Conservation (phyloP, 2,113 vertebrate genomes). For the Alaudala cheleensis region DNA sequence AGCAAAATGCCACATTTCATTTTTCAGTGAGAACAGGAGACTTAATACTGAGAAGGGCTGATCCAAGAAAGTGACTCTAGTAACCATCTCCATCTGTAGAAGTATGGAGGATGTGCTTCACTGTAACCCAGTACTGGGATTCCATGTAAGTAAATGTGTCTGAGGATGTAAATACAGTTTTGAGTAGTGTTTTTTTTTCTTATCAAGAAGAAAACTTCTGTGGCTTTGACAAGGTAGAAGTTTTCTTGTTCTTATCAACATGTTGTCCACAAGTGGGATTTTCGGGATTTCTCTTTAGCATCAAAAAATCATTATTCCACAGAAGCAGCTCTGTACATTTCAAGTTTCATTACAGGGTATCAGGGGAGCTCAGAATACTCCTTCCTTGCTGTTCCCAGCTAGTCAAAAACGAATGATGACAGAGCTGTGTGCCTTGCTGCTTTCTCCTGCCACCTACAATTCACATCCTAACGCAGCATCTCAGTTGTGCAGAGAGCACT, state of each 20-base stretch:
- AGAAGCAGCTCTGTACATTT: neutral
- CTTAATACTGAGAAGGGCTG: neutral
- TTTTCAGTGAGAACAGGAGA: neutral
- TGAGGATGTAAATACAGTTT: neutral
- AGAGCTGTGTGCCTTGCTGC: neutral
- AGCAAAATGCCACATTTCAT: neutral
- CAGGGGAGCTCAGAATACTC: neutral
- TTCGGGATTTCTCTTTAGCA: neutral
- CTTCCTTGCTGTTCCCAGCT: neutral
- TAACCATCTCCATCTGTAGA: neutral
- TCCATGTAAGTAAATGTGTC: neutral
- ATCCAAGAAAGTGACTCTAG: neutral
- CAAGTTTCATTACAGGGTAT: neutral
- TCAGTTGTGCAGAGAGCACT: slow-evolving; percentile 14
- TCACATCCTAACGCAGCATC: neutral
- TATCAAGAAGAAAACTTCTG: neutral
- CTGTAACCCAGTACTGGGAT: neutral
- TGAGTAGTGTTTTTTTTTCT: neutral
- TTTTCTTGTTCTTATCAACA: neutral
- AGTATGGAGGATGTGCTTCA: neutral
- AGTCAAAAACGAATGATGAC: neutral
- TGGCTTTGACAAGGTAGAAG: neutral
- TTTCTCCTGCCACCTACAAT: neutral
- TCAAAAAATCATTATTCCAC: neutral
- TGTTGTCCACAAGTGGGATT: neutral